These are phyloP conservation scores for Drosophila sucinea DNA, from an alignment of 1,140 invertebrate genomes.

Conservation along the genomic window DNA sequence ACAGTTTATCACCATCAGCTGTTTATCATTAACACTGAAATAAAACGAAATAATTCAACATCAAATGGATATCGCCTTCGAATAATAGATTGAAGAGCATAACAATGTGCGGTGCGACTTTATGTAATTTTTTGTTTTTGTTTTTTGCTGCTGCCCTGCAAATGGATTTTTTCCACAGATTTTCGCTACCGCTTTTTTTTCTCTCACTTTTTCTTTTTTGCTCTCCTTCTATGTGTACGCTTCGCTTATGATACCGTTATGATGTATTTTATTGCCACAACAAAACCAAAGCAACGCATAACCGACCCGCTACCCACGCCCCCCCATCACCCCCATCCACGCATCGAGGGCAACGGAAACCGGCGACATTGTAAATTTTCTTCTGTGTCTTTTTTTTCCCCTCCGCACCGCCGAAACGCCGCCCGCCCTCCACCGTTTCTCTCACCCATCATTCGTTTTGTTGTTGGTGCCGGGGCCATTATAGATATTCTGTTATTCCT, in stretches of 20 bases:
- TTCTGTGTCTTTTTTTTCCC: constrained; percentile 48
- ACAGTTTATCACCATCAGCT: no score
- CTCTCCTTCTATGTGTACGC: constrained; percentile 48
- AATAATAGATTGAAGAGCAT: not conserved
- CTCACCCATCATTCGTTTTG: constrained; percentile 16
- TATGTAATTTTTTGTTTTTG: constrained; percentile 11
- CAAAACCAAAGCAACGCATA: constrained; percentile 70
- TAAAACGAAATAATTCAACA: no score
- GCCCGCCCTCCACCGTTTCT: constrained; percentile 1
- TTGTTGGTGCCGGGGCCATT: constrained; percentile 38
- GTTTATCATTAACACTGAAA: no score
- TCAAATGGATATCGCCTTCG: not conserved
- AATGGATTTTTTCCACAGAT: constrained; percentile 81
- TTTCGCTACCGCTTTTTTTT: constrained; percentile 71
- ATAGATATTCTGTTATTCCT: constrained; percentile 63
- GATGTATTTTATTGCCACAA: constrained; percentile 81
- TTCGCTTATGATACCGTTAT: constrained; percentile 80
- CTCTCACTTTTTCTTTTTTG: constrained; percentile 25
- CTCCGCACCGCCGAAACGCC: not conserved
- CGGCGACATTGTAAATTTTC: constrained; percentile 80
- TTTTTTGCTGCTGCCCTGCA: constrained; percentile 48
- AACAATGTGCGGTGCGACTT: not conserved
- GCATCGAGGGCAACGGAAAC: constrained; percentile 59
- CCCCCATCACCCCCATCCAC: not conserved
- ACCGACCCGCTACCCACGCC: constrained; percentile 13